Evolutionary conservation across 1,140 invertebrate species (phyloP).

Genomic region (Drosophila aff.): DNA sequence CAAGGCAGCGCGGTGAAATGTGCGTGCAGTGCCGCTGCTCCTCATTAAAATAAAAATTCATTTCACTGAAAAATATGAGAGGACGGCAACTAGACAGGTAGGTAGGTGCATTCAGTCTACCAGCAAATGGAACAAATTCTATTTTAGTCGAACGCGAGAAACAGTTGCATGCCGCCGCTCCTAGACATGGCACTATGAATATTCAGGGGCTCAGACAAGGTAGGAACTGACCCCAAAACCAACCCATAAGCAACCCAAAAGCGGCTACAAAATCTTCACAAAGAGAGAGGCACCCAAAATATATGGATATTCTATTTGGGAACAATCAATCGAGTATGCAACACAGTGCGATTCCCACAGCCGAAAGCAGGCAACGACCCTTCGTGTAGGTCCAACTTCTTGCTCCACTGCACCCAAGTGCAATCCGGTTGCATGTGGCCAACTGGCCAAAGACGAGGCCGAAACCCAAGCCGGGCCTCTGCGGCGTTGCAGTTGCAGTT

Average conservation of each 20-base stretch:
- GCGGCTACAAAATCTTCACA: slow-evolving; percentile 1
- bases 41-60: slow-evolving; percentile 45
- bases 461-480: slow-evolving; percentile 30
- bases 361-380: slow-evolving; percentile 54
- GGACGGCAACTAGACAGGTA: slow-evolving; percentile 4
- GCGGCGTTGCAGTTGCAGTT: slow-evolving; percentile 58
- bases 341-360: slow-evolving; percentile 37
- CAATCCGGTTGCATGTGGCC: slow-evolving; percentile 36
- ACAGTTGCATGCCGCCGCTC: slow-evolving; percentile 59
- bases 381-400: slow-evolving; percentile 56
- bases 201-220: slow-evolving; percentile 37
- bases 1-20: slow-evolving; percentile 50
- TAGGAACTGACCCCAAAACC: slow-evolving; percentile 34
- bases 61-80: slow-evolving; percentile 43
- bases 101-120: slow-evolving; percentile 16
- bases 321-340: slow-evolving; percentile 36
- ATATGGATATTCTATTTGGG: slow-evolving; percentile 10
- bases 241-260: background rate
- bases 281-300: slow-evolving; percentile 2
- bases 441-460: slow-evolving; percentile 27
- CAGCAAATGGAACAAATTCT: slow-evolving; percentile 51
- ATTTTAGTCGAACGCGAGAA: slow-evolving; percentile 73
- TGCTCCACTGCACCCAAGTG: slow-evolving; percentile 52
- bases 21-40: slow-evolving; percentile 53
- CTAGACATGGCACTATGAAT: slow-evolving; percentile 57